phyloP scores from a whole-genome alignment of 2,888 invertebrate species.

The Drosophila crucigera region DNA sequence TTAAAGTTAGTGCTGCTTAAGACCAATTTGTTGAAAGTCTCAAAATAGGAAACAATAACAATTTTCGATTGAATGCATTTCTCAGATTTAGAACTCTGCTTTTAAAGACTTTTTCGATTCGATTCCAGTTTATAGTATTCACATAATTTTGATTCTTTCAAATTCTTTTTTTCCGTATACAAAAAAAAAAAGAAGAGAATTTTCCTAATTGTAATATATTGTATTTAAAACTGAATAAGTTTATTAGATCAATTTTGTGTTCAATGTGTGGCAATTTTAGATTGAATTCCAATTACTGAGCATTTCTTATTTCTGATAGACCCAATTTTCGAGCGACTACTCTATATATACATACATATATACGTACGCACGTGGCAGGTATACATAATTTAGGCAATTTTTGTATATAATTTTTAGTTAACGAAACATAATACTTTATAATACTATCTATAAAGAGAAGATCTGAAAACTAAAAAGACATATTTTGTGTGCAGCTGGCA shows the following conservation, averaged over 20 bases:
- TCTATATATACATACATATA: constrained; percentile 28
- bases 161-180: neutral
- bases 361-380: constrained; percentile 29
- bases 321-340: constrained; percentile 2
- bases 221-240: neutral
- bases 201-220: neutral
- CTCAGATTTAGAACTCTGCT: neutral
- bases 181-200: neutral
- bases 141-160: neutral
- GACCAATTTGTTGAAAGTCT: neutral
- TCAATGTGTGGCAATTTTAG: neutral
- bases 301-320: neutral
- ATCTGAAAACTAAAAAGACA: constrained; percentile 33
- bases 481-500: constrained; percentile 10
- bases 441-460: constrained; percentile 5
- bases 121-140: neutral
- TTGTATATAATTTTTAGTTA: constrained; percentile 68
- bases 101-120: neutral
- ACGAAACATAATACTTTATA: constrained; percentile 23
- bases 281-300: neutral
- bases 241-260: neutral
- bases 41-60: neutral
- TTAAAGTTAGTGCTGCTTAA: neutral
- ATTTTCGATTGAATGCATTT: neutral
- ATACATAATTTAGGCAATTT: constrained; percentile 68